A percentile compares a stretch with the other conserved stretches of the same genome.
Conservation (phyloP, 2,113 vertebrate species). For the Castor canadensis region DNA sequence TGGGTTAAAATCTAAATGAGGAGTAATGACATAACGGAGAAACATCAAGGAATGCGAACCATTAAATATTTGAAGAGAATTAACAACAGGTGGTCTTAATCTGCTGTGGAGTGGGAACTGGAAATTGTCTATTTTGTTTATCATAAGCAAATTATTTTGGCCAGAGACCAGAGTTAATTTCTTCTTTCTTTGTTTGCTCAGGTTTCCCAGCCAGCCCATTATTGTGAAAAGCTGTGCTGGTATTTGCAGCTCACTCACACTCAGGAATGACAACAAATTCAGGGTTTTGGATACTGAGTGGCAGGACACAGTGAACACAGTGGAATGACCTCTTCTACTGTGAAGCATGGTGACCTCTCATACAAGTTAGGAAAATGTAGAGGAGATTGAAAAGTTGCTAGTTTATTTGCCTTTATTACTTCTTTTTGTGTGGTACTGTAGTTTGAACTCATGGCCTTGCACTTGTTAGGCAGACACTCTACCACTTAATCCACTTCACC, state of each 20-base stretch:
- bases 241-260: neutral
- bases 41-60: constrained; percentile 45
- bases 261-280: constrained; percentile 29
- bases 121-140: constrained; percentile 76
- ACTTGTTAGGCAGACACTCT: too few species aligned
- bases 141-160: constrained; percentile 75
- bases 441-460: too few species aligned
- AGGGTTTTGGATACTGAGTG: neutral
- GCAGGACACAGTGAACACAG: neutral
- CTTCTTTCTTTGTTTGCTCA: constrained; percentile 65
- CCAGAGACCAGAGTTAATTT: constrained; percentile 64
- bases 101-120: constrained; percentile 54
- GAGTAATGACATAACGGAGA: constrained; percentile 33
- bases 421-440: too few species aligned
- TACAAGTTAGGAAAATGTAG: neutral
- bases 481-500: too few species aligned
- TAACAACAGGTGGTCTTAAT: constrained; percentile 76
- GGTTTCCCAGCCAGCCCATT: constrained; percentile 48
- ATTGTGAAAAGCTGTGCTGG: constrained; percentile 60
- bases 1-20: constrained; percentile 58
- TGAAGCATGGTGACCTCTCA: neutral
- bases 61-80: constrained; percentile 61
- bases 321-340: neutral
- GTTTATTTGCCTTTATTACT: neutral
- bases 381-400: neutral